Conservation (phyloP, 1,140 invertebrate species). For the Augochlora pura region DNA sequence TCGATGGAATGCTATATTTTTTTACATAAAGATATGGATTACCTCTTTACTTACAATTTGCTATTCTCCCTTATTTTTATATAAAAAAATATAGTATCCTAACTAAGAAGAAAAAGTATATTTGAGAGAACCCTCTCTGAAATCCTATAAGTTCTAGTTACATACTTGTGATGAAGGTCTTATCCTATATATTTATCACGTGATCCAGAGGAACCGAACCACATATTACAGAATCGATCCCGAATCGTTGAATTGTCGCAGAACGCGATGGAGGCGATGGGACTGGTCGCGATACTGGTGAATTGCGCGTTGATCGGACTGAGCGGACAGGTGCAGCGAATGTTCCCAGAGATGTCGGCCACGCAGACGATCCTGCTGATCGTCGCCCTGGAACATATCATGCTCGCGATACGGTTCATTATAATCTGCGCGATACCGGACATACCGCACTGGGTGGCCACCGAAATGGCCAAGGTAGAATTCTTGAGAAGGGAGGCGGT, state of each 20-base stretch:
- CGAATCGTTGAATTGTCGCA: slow-evolving; percentile 70
- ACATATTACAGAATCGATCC: too few species aligned
- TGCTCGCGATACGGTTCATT: slow-evolving; percentile 90
- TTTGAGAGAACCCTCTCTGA: too few species aligned
- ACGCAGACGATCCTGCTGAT: slow-evolving; percentile 93
- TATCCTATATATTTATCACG: too few species aligned
- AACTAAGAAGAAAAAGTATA: too few species aligned
- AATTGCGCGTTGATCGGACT: slow-evolving; percentile 97
- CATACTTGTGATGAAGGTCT: too few species aligned
- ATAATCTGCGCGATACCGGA: slow-evolving; percentile 94
- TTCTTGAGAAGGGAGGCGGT: slow-evolving; percentile 88
- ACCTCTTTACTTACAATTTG: too few species aligned
- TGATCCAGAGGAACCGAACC: too few species aligned
- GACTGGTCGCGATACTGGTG: slow-evolving; percentile 94
- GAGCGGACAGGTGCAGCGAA: slow-evolving; percentile 92
- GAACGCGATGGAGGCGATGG: slow-evolving; percentile 96
- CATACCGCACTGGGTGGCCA: slow-evolving; percentile 94
- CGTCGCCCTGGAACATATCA: slow-evolving; percentile 93
- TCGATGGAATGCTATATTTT: too few species aligned
- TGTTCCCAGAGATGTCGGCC: slow-evolving; percentile 92
- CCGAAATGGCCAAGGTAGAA: slow-evolving; percentile 92
- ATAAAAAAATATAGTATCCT: too few species aligned
- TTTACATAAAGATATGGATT: too few species aligned
- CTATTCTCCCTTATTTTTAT: too few species aligned
- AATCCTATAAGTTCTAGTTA: too few species aligned